Percentiles rank a stretch among this genome's conserved stretches.
Evolutionary conservation across 2,797 vertebrate species (phyloP).

Genomic region (Pangasius krempfi): DNA sequence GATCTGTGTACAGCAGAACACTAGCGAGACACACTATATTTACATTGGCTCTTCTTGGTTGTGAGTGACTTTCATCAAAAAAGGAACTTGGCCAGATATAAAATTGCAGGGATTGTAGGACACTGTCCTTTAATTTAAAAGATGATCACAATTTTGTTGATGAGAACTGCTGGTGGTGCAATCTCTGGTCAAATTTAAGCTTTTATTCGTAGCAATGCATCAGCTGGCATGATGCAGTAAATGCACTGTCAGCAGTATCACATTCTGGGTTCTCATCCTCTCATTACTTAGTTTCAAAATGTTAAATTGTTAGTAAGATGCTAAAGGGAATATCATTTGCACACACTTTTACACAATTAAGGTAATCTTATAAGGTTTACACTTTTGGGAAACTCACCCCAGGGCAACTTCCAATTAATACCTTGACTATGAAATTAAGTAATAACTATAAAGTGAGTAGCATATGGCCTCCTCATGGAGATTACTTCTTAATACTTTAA

Average conservation of each 20-base stretch:
- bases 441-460: constrained; percentile 71
- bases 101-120: not conserved
- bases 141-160: constrained; percentile 61
- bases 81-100: constrained; percentile 13
- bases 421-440: constrained; percentile 64
- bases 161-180: constrained; percentile 27
- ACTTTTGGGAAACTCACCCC: not conserved
- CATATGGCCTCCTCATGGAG: constrained; percentile 73
- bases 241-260: not conserved
- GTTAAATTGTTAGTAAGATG: not conserved
- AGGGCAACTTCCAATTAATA: constrained; percentile 52
- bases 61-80: constrained; percentile 44
- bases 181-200: not conserved
- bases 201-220: not conserved
- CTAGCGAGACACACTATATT: constrained; percentile 44
- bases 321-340: constrained; percentile 6
- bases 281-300: not conserved
- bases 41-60: constrained; percentile 47
- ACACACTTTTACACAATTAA: not conserved
- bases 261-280: not conserved
- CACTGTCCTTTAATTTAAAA: constrained; percentile 25
- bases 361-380: constrained; percentile 6
- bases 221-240: not conserved
- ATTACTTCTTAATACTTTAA: constrained; percentile 64
- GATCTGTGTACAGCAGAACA: constrained; percentile 51